phyloP scores from a whole-genome alignment of 92 coral and sea anemone genomes.

The Epizoanthus illoricatus region DNA sequence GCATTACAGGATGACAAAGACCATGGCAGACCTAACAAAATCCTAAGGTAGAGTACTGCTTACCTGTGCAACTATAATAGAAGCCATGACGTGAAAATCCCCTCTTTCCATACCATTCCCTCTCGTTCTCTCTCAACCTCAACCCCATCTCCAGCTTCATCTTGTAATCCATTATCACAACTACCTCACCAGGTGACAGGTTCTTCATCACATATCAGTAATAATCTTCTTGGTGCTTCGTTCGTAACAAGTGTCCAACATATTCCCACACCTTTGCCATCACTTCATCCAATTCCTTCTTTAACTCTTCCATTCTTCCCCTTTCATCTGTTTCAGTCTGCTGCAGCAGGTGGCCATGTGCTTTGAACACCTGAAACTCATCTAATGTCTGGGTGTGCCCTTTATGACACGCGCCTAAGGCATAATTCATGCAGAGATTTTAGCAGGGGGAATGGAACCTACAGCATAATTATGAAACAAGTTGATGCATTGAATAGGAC shows the following conservation, averaged over 20 bases:
- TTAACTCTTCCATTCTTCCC: constrained; percentile 7
- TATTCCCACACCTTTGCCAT: constrained; percentile 18
- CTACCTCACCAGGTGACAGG: constrained; percentile 46
- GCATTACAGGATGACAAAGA: not conserved
- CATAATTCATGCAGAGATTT: constrained; percentile 4
- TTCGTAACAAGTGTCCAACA: constrained; percentile 27
- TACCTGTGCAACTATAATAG: constrained; percentile 49
- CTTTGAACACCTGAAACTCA: constrained; percentile 13
- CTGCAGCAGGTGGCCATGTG: not conserved
- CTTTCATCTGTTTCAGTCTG: constrained; percentile 7
- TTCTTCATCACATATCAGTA: constrained; percentile 29
- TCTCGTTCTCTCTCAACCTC: constrained; percentile 43
- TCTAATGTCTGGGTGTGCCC: not conserved
- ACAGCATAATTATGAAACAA: not conserved
- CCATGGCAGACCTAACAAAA: too few species aligned
- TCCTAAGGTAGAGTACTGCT: not conserved
- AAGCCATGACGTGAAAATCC: constrained; percentile 53
- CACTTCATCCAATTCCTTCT: not conserved
- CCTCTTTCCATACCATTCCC: constrained; percentile 55
- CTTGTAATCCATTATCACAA: constrained; percentile 49
- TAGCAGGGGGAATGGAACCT: constrained; percentile 4
- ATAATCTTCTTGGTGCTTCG: constrained; percentile 36
- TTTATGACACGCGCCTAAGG: not conserved
- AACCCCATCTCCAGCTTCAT: constrained; percentile 52
- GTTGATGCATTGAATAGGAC: too few species aligned